Conservation (phyloP, 2,888 invertebrate species). For the Hyalella azteca region DNA sequence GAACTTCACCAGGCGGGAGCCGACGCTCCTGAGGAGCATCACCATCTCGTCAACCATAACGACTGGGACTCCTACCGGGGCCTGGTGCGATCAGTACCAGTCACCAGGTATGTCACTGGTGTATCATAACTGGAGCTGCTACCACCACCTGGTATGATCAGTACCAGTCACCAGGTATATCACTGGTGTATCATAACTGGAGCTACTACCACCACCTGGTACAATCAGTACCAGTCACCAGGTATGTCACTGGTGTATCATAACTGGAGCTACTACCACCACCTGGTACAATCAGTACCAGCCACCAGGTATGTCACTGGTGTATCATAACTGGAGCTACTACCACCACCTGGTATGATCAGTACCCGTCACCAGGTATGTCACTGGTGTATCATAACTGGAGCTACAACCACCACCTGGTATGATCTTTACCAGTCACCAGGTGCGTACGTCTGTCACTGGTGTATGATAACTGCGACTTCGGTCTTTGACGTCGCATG, state of each 20-base stretch:
- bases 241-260: constrained; percentile 33
- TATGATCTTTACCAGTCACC: too few relatives aligned
- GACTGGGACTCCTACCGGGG: constrained; percentile 69
- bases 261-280: background rate
- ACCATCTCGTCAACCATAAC: constrained; percentile 79
- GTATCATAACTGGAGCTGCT: background rate
- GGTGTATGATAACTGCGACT: too few relatives aligned
- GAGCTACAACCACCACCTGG: too few relatives aligned
- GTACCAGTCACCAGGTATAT: background rate
- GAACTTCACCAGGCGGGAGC: constrained; percentile 79
- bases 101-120: constrained; percentile 48
- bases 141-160: too few relatives aligned
- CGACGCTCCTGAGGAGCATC: constrained; percentile 83
- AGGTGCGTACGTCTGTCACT: too few relatives aligned
- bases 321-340: constrained; percentile 65
- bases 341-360: constrained; percentile 69
- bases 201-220: background rate
- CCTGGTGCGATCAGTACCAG: constrained; percentile 68
- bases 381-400: background rate
- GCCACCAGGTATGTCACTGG: background rate
- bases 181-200: background rate
- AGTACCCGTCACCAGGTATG: constrained; percentile 63
- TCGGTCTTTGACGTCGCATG: too few relatives aligned
- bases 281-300: background rate
- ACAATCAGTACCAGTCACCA: constrained; percentile 64